phyloP scores from a whole-genome alignment of 1,140 invertebrate genomes.

The Platyscapa corneri region DNA sequence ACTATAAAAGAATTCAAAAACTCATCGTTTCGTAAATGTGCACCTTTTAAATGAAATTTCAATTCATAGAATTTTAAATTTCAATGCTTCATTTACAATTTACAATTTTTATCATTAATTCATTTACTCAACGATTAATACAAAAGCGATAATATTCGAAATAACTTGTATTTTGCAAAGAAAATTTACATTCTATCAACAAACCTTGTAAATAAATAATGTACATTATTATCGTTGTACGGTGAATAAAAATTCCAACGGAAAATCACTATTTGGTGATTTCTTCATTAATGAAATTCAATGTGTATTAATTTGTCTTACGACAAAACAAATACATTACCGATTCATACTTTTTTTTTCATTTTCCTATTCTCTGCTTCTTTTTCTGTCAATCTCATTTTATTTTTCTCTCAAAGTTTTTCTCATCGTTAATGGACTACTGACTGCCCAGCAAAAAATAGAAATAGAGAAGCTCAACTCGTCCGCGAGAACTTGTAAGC shows the following conservation, averaged over 20 bases:
- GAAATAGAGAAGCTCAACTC: background rate
- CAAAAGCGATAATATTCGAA: too few relatives aligned
- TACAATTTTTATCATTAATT: background rate
- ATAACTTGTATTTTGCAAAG: too few relatives aligned
- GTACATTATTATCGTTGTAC: too few relatives aligned
- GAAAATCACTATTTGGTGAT: too few relatives aligned
- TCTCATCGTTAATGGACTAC: background rate
- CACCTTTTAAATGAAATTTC: background rate
- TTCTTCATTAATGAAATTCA: too few relatives aligned
- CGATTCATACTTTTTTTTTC: too few relatives aligned
- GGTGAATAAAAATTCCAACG: too few relatives aligned
- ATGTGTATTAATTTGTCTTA: background rate
- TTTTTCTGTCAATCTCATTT: too few relatives aligned
- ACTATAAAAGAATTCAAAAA: background rate
- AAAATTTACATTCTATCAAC: too few relatives aligned
- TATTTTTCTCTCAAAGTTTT: background rate
- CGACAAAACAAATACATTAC: background rate
- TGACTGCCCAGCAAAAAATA: background rate
- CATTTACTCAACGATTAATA: background rate
- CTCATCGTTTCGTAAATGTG: background rate
- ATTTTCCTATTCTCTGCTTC: too few relatives aligned
- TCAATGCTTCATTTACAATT: background rate
- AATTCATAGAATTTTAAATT: background rate
- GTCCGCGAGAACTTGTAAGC: background rate
- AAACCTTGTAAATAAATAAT: too few relatives aligned